A percentile compares a stretch with the other conserved stretches of the same genome.
Conservation (phyloP, 2,797 vertebrate species). For the Hydrophis major region DNA sequence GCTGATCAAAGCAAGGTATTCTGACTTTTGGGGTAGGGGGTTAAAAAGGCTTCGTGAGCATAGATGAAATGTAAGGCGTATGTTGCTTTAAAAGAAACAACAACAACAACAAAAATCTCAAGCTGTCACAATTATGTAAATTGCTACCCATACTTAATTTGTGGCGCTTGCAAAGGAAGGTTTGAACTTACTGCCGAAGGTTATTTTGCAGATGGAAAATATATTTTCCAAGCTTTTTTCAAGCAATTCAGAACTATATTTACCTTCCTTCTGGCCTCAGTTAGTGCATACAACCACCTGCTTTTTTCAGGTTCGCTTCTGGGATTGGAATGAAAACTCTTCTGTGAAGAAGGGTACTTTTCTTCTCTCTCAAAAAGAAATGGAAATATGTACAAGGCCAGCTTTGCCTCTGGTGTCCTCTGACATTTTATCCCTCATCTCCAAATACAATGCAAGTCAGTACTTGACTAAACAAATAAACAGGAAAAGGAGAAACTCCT, state of each 20-base stretch:
- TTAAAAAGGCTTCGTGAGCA: not conserved
- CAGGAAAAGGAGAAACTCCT: not conserved
- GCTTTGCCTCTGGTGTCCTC: not conserved
- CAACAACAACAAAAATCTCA: constrained; percentile 48
- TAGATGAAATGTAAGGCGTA: not conserved
- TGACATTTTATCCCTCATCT: constrained; percentile 21
- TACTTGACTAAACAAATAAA: constrained; percentile 28
- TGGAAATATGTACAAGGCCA: constrained; percentile 26
- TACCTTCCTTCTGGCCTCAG: constrained; percentile 68
- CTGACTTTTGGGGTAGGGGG: not conserved
- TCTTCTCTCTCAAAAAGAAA: constrained; percentile 10
- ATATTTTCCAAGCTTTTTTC: constrained; percentile 70
- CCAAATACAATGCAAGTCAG: not conserved
- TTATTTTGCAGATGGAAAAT: constrained; percentile 72
- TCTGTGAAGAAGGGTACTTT: constrained; percentile 60
- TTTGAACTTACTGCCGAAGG: constrained; percentile 65
- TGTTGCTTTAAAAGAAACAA: constrained; percentile 29
- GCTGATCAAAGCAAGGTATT: not conserved
- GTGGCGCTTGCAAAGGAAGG: constrained; percentile 38
- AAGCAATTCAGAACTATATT: constrained; percentile 71
- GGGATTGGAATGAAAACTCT: constrained; percentile 49
- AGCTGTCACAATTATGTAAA: constrained; percentile 55
- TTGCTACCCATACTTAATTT: constrained; percentile 50
- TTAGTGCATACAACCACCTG: constrained; percentile 71
- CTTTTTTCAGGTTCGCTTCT: constrained; percentile 73